phyloP scores from a whole-genome alignment of 1,140 invertebrate species.

The Manduca sexta region DNA sequence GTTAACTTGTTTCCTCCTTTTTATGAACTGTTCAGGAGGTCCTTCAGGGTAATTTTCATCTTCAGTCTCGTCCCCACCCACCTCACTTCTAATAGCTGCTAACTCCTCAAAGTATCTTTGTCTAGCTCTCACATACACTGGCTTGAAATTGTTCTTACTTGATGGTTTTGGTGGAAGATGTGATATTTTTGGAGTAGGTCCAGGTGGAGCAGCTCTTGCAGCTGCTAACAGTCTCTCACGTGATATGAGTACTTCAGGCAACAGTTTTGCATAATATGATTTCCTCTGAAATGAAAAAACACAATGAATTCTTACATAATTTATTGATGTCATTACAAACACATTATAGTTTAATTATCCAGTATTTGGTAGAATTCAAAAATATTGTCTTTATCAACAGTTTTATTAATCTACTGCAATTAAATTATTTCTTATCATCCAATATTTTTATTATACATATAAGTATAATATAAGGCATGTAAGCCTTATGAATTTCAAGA shows the following conservation, averaged over 20 bases:
- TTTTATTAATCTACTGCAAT: no score
- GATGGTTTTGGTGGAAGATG: slow-evolving; percentile 46
- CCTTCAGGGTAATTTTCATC: slow-evolving; percentile 82
- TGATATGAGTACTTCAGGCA: slow-evolving; percentile 59
- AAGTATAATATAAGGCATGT: no score
- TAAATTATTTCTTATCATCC: no score
- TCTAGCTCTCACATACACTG: slow-evolving; percentile 50
- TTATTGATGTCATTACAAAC: no score
- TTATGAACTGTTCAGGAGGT: slow-evolving; percentile 44
- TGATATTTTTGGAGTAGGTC: slow-evolving; percentile 41
- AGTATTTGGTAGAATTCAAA: no score
- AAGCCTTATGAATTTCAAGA: no score
- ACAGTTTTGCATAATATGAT: slow-evolving; percentile 62
- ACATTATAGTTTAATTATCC: no score
- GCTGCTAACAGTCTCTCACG: slow-evolving; percentile 53
- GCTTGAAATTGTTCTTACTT: slow-evolving; percentile 49
- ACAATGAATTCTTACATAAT: no score
- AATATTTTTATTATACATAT: no score
- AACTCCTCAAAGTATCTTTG: slow-evolving; percentile 74
- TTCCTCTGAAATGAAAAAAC: slow-evolving; percentile 40
- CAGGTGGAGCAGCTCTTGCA: slow-evolving; percentile 50
- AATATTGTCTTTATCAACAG: no score
- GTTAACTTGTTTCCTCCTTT: slow-evolving; percentile 40
- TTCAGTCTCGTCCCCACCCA: slow-evolving; percentile 80
- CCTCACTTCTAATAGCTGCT: slow-evolving; percentile 71